Evolutionary conservation across 2,888 invertebrate species (phyloP), one percentile per base, ranked within the genome.

Genomic region (Erebia ligea): DNA sequence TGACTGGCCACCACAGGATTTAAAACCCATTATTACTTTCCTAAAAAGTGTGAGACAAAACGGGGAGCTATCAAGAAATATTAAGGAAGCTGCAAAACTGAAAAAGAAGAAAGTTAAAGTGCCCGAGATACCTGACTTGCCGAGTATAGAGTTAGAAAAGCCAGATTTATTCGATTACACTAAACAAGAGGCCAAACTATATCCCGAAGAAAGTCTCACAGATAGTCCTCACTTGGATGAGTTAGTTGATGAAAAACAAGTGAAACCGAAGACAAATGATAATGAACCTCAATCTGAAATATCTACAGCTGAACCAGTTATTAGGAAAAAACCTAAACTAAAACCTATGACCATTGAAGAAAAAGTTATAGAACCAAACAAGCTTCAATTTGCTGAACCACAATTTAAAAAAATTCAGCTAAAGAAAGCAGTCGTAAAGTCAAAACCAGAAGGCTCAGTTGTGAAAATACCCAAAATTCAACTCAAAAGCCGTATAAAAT

Each of bases 351-450:
- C 93, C 82, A 95, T 96, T 75, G 95, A 96, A 84, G 90, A 94
- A 76, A 94, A 95, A 78, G 94, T 95, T 81, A 86, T 95, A 5
- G 94, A 95, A 81, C 90, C 96, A 1, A 94, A 94, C 70, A 94
- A 95, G 85, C 80, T 95, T 15, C 94, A 96, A 84, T 95, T 96
- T 65, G 94, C 94, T 40, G 95, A 94, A 17, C 95, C 96, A 1
- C 95, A 95, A 78, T 95, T 96, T 75, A 95, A 95, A 64, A 94
- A 95, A 81, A 91, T 96, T 0, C 96, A 97, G 87, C 88, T 97
- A 58, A 96, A 95, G 82, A 96, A 96, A 86, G 87, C 94, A 4
- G 79, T 91, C 1, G 79, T 88, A 0, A 91, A 94, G 75, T 88
- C 94, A 9, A 94, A 95, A 79, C 86, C 89, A 78, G 94, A 93